Base-by-base conservation (phyloP, 2,888 invertebrate species). In the Kuschelorhynchus macadamiae region DNA sequence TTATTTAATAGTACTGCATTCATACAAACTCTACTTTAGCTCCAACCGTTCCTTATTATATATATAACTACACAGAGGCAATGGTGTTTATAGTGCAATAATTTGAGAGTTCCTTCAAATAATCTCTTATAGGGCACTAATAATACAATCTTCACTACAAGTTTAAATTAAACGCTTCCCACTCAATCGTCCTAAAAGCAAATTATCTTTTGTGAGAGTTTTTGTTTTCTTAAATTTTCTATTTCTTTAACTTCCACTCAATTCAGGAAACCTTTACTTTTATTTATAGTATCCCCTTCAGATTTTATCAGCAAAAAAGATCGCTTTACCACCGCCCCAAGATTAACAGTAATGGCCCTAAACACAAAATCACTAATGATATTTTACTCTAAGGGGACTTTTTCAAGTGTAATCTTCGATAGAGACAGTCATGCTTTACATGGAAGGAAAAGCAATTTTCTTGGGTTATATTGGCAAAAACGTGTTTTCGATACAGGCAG, bases 321-420 rank as follows among this genome's bases (percentile, higher is more conserved):
- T 44, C 44, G 52, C 12, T 53, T 36, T 46, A 44, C 41, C 30
- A 50, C 53, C 21, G 63, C 55, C 55, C 53, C 46, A 21, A 44
- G 55, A 63, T 63, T 63, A 63, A 36, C 63, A 44, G 21, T 63
- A 55, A 63, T 63, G 55, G 53, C 33, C 33, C 47, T 46, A 63
- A 63, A 63, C 46, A 63, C 61, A 61, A 61, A 61, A 52, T 61
- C 61, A 50, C 63, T 63, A 63, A 63, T 53, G 63, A 36, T 55
- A 63, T 63, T 63, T 63, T 63, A 63, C 55, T 63, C 50, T 17
- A 55, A 55, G 46, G 46, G 30, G 62, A 41, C 42, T 63, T 55
- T 63, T 63, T 50, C 30, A 41, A 41, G 44, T 25, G 33, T 47
- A 21, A 47, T 46, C 12, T 21, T 17, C 32, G 33, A 41, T 36